Conservation (phyloP, 2,113 vertebrate genomes). For the Miniopterus natalensis region DNA sequence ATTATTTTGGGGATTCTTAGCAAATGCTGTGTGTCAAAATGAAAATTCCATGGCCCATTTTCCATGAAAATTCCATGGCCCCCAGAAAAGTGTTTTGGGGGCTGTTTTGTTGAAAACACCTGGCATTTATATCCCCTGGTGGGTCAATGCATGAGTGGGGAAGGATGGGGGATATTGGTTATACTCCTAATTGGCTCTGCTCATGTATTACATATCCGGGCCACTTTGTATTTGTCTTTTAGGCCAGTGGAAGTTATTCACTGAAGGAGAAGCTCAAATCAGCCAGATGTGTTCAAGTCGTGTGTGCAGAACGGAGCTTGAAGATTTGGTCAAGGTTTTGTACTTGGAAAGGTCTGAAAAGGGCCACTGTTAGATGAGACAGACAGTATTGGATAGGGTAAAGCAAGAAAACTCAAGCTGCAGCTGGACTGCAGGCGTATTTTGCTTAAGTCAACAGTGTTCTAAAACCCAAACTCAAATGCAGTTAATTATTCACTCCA, state of each 20-base stretch:
- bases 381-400: conserved; percentile 77
- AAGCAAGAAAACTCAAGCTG: conserved; percentile 87
- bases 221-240: conserved; percentile 81
- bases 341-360: conserved; percentile 91
- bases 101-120: background rate
- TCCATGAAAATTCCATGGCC: background rate
- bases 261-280: conserved; percentile 91
- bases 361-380: conserved; percentile 89
- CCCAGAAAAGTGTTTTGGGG: background rate
- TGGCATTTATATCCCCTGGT: background rate
- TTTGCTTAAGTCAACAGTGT: conserved; percentile 89
- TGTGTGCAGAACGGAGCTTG: conserved; percentile 91
- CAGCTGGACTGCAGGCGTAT: conserved; percentile 90
- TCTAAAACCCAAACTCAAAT: conserved; percentile 87
- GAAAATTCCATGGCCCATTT: conserved; percentile 19
- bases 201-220: conserved; percentile 72
- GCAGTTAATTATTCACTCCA: conserved; percentile 88
- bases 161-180: background rate
- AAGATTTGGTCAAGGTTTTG: conserved; percentile 92
- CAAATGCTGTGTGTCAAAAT: conserved; percentile 24
- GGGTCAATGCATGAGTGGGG: background rate
- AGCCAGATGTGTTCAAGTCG: conserved; percentile 91
- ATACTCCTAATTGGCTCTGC: conserved; percentile 11
- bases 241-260: conserved; percentile 93
- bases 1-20: conserved; percentile 53